Base-by-base conservation (phyloP, 2,113 vertebrate species). In the Hyperopisus bebe region DNA sequence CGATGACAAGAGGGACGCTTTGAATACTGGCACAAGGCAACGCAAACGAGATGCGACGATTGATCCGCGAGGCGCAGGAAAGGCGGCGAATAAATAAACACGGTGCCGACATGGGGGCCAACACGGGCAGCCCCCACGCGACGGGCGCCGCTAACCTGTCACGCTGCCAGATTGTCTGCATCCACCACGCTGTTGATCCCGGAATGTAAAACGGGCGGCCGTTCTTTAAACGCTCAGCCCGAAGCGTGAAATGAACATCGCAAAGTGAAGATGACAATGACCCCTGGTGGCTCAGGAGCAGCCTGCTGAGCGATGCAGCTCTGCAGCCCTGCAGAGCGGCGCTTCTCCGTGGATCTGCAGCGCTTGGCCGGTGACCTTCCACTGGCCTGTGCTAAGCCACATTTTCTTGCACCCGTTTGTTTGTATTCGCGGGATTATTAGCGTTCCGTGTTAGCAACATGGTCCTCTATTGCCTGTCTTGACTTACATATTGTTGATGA, bases 201-300 rank as follows among this genome's bases (percentile, higher is more conserved):
- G 97, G 97, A 97, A 97, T 98, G 97, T 98, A 97, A 99, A 97
- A 97, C 96, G 95, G 96, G 95, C 92, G 93, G 93, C 96, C 96
- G 96, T 96, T 96, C 96, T 97, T 96, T 97, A 98, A 99, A 97
- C 93, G 97, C 96, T 97, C 98, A n/a, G 98, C 96, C 91, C 94
- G 93, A 93, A 97, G 97, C 98, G 96, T 98, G 98, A 98, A 98
- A 98, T 97, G 98, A 98, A 98, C 98, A 97, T 97, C 97, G 97
- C 96, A 97, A 98, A 98, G 99, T 97, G 96, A 95, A 97, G 96
- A 96, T 97, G 98, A 98, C 97, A 97, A 93, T 91, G 95, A 96
- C 97, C 97, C 44, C 44, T n/a, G 82, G 44, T 24, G 82, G 82
- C 35, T 42, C 0, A 4, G 21, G 82, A 24, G 82, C 21, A 11